Base-by-base conservation (phyloP, 2,888 invertebrate species). In the Brachypterus glaber region DNA sequence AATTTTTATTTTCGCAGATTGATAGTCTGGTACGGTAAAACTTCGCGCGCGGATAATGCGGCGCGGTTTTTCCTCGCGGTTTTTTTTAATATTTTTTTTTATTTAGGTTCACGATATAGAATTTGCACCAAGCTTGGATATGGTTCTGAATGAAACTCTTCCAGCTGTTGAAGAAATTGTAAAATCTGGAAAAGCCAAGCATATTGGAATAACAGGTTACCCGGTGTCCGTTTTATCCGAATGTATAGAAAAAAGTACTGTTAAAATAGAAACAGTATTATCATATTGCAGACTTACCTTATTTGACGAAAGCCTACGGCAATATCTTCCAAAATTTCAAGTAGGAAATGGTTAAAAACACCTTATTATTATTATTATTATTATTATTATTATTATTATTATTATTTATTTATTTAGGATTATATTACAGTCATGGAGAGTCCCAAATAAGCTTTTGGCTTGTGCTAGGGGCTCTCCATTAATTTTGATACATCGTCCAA, bases 61-160 rank as follows among this genome's bases (percentile, higher is more conserved):
- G n/a, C n/a, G n/a, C n/a, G n/a, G n/a, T n/a, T n/a, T n/a, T n/a
- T n/a, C n/a, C n/a, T n/a, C n/a, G n/a, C n/a, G n/a, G n/a, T n/a
- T n/a, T n/a, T n/a, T n/a, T 21, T 21, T 21, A 21, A 21, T 21
- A 21, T 21, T 21, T 21, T 21, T 21, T 7, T n/a, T n/a, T n/a
- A n/a, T n/a, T 24, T 57, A 93, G 90, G 76, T 93, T n/a, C 95
- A 95, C 56, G 95, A 96, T 56, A 69, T 87, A 37, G 92, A 93
- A 54, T 95, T 91, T 60, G 85, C 88, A 0, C 76, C 82, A 4
- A 78, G 75, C 44, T 62, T 79, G 13, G 79, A 87, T 27, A 66
- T 83, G 7, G 71, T 96, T 3, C 51, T 92, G 1, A 81, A 84
- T 35, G 91, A 95, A 66, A 91, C 92, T 0, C 62, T 96, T 25